Base-by-base conservation (phyloP, 2,888 invertebrate genomes). In the Uropetala carovei region DNA sequence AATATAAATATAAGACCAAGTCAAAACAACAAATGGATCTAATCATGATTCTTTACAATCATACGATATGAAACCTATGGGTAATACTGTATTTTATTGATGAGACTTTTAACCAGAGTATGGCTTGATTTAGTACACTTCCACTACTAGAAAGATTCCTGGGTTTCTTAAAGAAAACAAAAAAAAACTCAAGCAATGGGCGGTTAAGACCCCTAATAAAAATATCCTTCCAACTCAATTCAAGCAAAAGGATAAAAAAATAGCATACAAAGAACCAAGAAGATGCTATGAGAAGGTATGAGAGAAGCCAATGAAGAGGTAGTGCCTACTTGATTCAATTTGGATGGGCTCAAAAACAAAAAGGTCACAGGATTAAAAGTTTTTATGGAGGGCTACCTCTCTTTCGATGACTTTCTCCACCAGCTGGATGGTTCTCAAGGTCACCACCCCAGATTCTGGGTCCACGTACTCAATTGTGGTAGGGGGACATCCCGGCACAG, bases 351-450 rank as follows among this genome's bases (percentile, higher is more conserved):
- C 22, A 84, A 60, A 86, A 92, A 81, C 30, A 60, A 57, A 81
- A 59, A 86, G 60, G 86, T 27, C n/a, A 82, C 60, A 83, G 89
- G 64, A 43, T 68, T 18, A 89, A 30, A 43, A 64, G 22, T 75
- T 75, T 27, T 22, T 59, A 58, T 18, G 27, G 56, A 27, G 64
- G 92, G 91, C 92, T 98, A 98, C 98, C 98, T 98, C 98, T 96
- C 97, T 98, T 96, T 98, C 98, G 96, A 98, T 98, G 96, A 98
- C 97, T 96, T 98, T 98, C 96, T 98, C 98, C 96, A 98, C 98
- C 96, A 98, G 98, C 96, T 98, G 98, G 96, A 98, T 97, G 94
- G 98, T 98, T 96, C 98, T 97, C 95, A 98, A 97, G 96, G 97
- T 97, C 95, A 97, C 97, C 95, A 97, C 97, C 94, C 98, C 98